These are phyloP conservation scores for Brachyistius frenatus DNA, from an alignment of 2,113 vertebrate species.

Conservation along the genomic window DNA sequence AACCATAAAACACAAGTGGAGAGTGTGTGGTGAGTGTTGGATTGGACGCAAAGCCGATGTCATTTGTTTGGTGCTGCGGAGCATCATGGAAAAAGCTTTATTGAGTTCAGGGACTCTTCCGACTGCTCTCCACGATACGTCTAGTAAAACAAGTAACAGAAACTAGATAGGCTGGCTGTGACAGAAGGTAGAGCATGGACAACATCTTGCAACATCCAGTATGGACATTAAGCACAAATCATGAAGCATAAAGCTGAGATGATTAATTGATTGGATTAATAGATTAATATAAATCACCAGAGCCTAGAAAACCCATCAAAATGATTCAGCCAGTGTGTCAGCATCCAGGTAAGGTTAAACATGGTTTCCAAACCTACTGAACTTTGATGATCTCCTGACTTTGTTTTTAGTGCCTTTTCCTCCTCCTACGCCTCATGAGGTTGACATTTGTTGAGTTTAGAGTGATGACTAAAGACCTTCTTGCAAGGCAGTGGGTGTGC, in stretches of 20 bases:
- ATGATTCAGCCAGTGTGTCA: neutral
- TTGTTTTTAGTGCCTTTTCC: too few relatives aligned
- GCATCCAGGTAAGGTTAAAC: neutral
- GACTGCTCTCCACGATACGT: neutral
- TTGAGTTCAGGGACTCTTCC: conserved; percentile 11
- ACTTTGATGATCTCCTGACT: too few relatives aligned
- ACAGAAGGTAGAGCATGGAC: neutral
- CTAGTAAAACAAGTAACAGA: neutral
- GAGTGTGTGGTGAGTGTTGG: conserved; percentile 1
- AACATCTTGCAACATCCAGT: neutral
- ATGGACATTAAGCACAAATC: neutral
- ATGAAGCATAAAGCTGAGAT: neutral
- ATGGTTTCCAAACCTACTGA: too few relatives aligned
- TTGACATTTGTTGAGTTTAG: too few relatives aligned
- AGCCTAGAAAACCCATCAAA: neutral
- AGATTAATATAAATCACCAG: neutral
- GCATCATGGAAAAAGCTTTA: conserved; percentile 31
- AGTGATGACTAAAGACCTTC: too few relatives aligned
- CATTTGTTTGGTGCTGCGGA: conserved; percentile 47
- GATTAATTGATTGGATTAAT: neutral
- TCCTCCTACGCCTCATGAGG: too few relatives aligned
- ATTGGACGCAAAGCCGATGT: conserved; percentile 45
- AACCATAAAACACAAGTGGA: conserved; percentile 21
- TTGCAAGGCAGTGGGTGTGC: too few relatives aligned
- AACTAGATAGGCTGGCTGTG: neutral